phyloP scores from a whole-genome alignment of 2,113 vertebrate genomes.

The Chitala chitala region DNA sequence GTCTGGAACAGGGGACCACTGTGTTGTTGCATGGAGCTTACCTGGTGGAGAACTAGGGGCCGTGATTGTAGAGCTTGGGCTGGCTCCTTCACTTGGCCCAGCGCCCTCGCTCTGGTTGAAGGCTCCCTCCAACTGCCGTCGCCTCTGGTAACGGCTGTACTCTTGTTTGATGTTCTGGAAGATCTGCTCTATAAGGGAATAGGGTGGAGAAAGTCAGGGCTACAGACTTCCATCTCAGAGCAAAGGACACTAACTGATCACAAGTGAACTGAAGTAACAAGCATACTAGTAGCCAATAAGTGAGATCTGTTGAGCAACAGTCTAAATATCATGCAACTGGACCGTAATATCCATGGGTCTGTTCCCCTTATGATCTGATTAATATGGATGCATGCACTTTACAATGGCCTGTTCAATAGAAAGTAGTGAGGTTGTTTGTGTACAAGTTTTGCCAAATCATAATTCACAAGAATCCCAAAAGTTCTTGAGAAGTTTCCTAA shows the following conservation, averaged over 20 bases:
- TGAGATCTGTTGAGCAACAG: too few species aligned
- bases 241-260: background rate
- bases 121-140: constrained; percentile 81
- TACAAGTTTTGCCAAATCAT: too few species aligned
- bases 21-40: constrained; percentile 37
- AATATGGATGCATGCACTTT: too few species aligned
- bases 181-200: constrained; percentile 73
- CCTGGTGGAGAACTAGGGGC: constrained; percentile 81
- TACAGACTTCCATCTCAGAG: background rate
- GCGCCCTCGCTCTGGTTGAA: constrained; percentile 79
- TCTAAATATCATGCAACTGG: too few species aligned
- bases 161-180: constrained; percentile 89
- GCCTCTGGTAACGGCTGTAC: constrained; percentile 82
- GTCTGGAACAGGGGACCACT: background rate
- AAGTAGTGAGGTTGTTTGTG: too few species aligned
- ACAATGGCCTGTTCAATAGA: too few species aligned
- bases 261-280: background rate
- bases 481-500: too few species aligned
- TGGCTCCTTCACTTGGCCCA: constrained; percentile 65
- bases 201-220: constrained; percentile 22
- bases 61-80: constrained; percentile 63
- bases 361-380: too few species aligned
- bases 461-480: too few species aligned
- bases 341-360: too few species aligned
- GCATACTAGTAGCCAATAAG: background rate